Percentiles rank a stretch among this genome's conserved stretches.
These are phyloP conservation scores for Neolamprologus sp. DNA, from an alignment of 2,113 vertebrate species.

Conservation along the genomic window DNA sequence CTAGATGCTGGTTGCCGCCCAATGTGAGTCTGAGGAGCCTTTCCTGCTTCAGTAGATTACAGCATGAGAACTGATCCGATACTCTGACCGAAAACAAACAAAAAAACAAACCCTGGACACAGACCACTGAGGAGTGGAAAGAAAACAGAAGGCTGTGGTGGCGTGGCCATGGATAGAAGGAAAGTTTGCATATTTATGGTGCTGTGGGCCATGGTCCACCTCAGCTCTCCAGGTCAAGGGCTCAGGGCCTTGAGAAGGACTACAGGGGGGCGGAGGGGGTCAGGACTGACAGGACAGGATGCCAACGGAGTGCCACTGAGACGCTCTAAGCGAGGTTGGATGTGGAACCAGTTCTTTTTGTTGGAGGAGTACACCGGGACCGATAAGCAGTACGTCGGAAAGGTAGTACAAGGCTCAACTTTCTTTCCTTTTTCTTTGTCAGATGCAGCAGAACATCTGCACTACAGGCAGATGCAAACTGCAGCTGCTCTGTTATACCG, in stretches of 20 bases:
- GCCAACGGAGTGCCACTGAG: constrained; percentile 69
- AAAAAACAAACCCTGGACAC: background rate
- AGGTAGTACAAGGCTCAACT: constrained; percentile 69
- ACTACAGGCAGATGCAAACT: background rate
- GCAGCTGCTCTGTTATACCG: background rate
- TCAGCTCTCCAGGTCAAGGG: constrained; percentile 70
- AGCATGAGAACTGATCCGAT: constrained; percentile 41
- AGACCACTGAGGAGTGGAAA: constrained; percentile 8
- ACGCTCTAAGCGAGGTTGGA: constrained; percentile 94
- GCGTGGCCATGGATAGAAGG: constrained; percentile 40
- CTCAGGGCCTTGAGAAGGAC: constrained; percentile 78
- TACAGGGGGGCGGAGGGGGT: constrained; percentile 69
- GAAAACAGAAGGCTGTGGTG: background rate
- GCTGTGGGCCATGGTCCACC: constrained; percentile 68
- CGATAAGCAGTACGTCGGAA: constrained; percentile 92
- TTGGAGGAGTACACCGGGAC: constrained; percentile 92
- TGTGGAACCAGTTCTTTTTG: constrained; percentile 99
- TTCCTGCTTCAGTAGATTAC: constrained; percentile 9
- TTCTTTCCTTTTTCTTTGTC: background rate
- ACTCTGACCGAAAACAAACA: constrained; percentile 28
- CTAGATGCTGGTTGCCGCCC: constrained; percentile 25
- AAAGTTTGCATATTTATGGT: constrained; percentile 25
- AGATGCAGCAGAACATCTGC: background rate
- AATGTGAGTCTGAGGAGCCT: background rate
- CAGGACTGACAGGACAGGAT: constrained; percentile 38